Evolutionary conservation across 2,888 invertebrate genomes (phyloP), one percentile per base, ranked within the genome.

Genomic region (Heteromyza rotundicornis): DNA sequence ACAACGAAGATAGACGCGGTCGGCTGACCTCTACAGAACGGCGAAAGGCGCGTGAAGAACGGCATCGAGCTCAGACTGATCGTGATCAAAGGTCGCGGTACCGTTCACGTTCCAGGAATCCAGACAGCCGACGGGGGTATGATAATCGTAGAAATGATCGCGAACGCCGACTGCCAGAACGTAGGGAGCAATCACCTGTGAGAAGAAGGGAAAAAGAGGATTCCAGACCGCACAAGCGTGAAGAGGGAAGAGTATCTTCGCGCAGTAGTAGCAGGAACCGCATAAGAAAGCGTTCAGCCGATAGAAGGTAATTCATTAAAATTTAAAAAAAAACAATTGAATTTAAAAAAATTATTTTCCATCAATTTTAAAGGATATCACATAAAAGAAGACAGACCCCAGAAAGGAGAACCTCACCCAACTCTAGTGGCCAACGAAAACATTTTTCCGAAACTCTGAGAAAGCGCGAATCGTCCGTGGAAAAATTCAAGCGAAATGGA

Each of bases 51-150:
- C 69, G 78, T 1, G 72, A 74, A 32, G 68, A 68, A 16, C 69
- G 80, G 0, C 80, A 79, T 51, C 68, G 67, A 16, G 68, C 73
- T 16, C 76, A 73, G 19, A n/a, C n/a, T n/a, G n/a, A n/a, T n/a
- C 67, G 57, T 1, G 64, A 64, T 2, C 63, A 54, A 27, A 61
- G 47, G 5, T 59, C 61, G 7, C 55, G 65, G 59, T 60, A 65
- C 1, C 60, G 57, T 55, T 61, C 59, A 52, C 36, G 24, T 2
- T n/a, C 53, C 17, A 59, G 61, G 53, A 20, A 14, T 16, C 17
- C 3, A 57, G 57, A 1, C 57, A 35, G 44, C 57, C 65, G 0
- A 36, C 5, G 51, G 60, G 2, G 20, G 19, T 32, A 16, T 17
- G 17, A 36, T 7, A 36, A 55, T 22, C 8, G 22, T 7, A 14